Evolutionary conservation across 2,797 vertebrate species (phyloP), one percentile per base, ranked within the genome.

Genomic region (Meda fulgida): DNA sequence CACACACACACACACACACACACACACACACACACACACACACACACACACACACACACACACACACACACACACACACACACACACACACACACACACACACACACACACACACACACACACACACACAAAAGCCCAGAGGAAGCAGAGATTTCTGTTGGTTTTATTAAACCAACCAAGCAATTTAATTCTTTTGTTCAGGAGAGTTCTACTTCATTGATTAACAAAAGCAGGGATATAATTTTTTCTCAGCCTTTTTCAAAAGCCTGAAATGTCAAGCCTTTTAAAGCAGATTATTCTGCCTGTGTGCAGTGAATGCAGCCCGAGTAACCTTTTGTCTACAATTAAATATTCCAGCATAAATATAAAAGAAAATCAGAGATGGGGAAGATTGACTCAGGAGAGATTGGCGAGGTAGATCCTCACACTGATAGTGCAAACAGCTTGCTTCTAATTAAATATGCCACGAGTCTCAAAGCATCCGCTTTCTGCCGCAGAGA

Each of bases 301-400:
- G 97, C 97, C 97, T 98, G 96, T 97, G 97, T 97, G 97, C 95
- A 94, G 96, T 99, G 98, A 99, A 99, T 99, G 97, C 97, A 98
- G 97, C 98, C 97, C 96, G 97, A 97, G 97, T 99, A 99, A 99
- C 98, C 98, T 99, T 99, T 99, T 99, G 98, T 99, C 98, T 99
- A 99, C 98, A 99, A 99, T 99, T 99, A 99, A 99, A 99, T 99
- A 99, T 99, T 99, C 98, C 97, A 96, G 98, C 98, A 99, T 99
- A 99, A 99, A 99, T 99, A 99, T 99, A 99, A 99, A 99, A 99
- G 98, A 98, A 99, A 99, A 99, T 99, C 98, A 99, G 98, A 99
- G 98, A 99, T 99, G 98, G 97, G 97, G 97, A 98, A 98, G 98
- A 99, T 99, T 99, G 98, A 99, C 98, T 99, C 97, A 98, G 96